A percentile compares a stretch with the other conserved stretches of the same genome.
These are phyloP conservation scores for Semotilus atromaculatus DNA, from an alignment of 2,797 vertebrate genomes.

Conservation along the genomic window DNA sequence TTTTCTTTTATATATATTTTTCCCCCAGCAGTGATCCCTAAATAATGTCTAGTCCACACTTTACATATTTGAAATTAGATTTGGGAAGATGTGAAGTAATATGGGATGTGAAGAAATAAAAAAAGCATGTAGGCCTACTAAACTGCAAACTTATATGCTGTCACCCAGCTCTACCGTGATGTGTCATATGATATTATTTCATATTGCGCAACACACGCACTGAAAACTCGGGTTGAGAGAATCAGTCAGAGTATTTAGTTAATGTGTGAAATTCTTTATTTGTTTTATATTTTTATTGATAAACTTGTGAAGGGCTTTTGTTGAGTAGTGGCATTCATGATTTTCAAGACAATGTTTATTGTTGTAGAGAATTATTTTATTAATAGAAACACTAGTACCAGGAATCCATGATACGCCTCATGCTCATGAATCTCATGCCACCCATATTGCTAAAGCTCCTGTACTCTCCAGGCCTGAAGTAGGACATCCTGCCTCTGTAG, in stretches of 20 bases:
- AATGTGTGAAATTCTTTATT: neutral
- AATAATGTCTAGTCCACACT: neutral
- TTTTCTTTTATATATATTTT: neutral
- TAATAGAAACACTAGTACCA: slow-evolving; percentile 17
- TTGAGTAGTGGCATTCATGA: neutral
- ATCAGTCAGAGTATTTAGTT: neutral
- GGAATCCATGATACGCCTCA: slow-evolving; percentile 56
- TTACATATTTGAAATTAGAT: neutral
- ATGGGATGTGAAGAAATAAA: too few species aligned
- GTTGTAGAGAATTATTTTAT: neutral
- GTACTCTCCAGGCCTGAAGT: slow-evolving; percentile 58
- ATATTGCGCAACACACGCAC: neutral
- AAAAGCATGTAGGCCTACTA: neutral
- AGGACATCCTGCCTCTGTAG: slow-evolving; percentile 60
- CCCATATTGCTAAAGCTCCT: slow-evolving; percentile 54
- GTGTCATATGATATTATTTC: neutral
- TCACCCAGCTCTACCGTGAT: neutral
- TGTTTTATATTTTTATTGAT: neutral
- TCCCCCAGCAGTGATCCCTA: neutral
- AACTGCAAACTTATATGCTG: neutral
- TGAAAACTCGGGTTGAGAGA: neutral
- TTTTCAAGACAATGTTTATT: neutral
- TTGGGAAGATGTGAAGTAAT: neutral
- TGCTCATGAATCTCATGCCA: slow-evolving; percentile 56
- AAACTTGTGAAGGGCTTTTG: neutral